Conservation (phyloP, 2,113 vertebrate genomes). For the Strix aluco region DNA sequence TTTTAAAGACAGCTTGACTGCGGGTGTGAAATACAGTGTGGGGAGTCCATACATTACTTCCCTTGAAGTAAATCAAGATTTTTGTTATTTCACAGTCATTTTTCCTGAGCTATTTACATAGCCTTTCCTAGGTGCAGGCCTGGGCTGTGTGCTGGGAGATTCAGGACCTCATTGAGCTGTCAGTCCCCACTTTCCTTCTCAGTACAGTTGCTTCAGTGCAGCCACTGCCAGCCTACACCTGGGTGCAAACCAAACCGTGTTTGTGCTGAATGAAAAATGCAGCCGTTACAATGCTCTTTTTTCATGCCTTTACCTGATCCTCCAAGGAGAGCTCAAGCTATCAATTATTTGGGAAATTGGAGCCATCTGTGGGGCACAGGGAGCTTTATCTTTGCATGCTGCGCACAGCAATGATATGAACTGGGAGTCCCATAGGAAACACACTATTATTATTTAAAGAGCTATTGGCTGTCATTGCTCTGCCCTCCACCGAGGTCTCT, state of each 20-base stretch:
- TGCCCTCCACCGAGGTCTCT: background rate
- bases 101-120: background rate
- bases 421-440: background rate
- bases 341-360: slow-evolving; percentile 46
- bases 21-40: background rate
- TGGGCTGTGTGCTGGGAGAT: background rate
- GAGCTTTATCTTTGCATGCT: slow-evolving; percentile 20
- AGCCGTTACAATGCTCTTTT: background rate
- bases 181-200: background rate
- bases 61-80: slow-evolving; percentile 12
- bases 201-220: background rate
- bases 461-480: slow-evolving; percentile 27
- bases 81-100: background rate
- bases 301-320: background rate
- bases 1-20: slow-evolving; percentile 17
- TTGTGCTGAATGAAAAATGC: background rate
- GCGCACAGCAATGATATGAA: background rate
- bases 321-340: background rate
- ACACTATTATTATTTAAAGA: slow-evolving; percentile 49
- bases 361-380: background rate
- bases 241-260: background rate
- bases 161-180: background rate
- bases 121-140: background rate
- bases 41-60: background rate
- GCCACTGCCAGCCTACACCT: background rate